A percentile compares a stretch with the other conserved stretches of the same genome.
Evolutionary conservation across 2,113 vertebrate genomes (phyloP).

Genomic region (Cephalopholis sonnerati): DNA sequence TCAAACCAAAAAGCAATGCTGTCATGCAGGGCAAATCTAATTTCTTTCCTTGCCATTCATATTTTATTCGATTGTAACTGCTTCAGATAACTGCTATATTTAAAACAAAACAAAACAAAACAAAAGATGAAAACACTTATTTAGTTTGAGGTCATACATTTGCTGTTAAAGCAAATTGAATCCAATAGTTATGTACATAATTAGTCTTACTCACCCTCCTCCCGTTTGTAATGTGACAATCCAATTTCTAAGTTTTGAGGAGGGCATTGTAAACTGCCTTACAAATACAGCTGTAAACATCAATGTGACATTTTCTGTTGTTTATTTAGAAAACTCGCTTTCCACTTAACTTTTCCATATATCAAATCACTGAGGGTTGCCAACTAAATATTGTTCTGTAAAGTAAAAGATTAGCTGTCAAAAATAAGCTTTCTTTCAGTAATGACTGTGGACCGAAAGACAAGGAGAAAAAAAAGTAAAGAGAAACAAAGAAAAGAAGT

Average conservation of each 20-base stretch:
- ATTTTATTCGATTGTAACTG: not conserved
- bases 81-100: not conserved
- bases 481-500: not conserved
- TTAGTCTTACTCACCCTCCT: too few relatives aligned
- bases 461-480: not conserved
- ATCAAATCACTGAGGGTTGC: not conserved
- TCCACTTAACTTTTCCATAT: not conserved
- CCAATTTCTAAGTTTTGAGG: too few relatives aligned
- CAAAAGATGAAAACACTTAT: too few relatives aligned
- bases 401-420: conserved; percentile 1
- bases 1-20: not conserved
- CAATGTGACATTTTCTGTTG: not conserved
- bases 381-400: not conserved
- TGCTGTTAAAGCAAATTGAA: not conserved
- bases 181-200: not conserved
- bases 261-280: not conserved
- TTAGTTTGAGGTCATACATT: not conserved
- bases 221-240: not conserved
- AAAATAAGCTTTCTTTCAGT: not conserved
- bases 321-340: not conserved
- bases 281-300: not conserved
- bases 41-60: not conserved
- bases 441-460: not conserved
- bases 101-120: too few relatives aligned
- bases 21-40: not conserved